These are phyloP conservation scores for Ericerus pela DNA, from an alignment of 1,140 invertebrate genomes.

Conservation along the genomic window DNA sequence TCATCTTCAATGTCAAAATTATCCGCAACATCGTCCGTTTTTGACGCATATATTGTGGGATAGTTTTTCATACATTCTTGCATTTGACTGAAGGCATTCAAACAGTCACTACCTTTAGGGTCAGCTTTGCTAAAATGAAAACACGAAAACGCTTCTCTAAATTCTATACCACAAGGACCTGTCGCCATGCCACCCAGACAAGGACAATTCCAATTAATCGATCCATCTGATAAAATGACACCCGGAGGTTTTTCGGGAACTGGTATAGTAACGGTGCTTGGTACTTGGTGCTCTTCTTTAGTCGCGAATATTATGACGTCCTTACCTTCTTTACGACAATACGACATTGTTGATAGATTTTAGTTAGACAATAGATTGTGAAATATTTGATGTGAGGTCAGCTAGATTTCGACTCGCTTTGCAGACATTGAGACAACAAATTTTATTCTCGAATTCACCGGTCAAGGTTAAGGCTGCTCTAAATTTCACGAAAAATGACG, in stretches of 20 bases:
- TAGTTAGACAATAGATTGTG: conserved; percentile 3
- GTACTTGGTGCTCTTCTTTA: conserved; percentile 57
- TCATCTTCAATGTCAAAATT: conserved; percentile 40
- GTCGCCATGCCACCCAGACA: conserved; percentile 91
- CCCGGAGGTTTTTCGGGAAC: conserved; percentile 58
- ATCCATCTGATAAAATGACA: conserved; percentile 68
- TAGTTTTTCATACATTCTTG: conserved; percentile 82
- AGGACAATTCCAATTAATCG: conserved; percentile 94
- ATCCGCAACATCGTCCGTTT: conserved; percentile 29
- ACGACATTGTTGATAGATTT: conserved; percentile 31
- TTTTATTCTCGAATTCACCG: conserved; percentile 35
- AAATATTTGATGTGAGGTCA: conserved; percentile 28
- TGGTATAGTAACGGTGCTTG: conserved; percentile 54
- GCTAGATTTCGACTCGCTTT: conserved; percentile 35
- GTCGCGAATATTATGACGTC: conserved; percentile 72
- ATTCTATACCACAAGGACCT: conserved; percentile 84
- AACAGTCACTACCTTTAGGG: conserved; percentile 58
- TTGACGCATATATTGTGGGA: conserved; percentile 70
- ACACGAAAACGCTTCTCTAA: conserved; percentile 85
- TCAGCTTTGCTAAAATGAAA: conserved; percentile 67
- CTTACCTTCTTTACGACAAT: conserved; percentile 44
- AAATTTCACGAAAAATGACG: conserved; percentile 38
- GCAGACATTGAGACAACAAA: conserved; percentile 39
- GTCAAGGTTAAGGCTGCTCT: conserved; percentile 40
- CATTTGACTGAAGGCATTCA: conserved; percentile 78